Conservation (phyloP, 2,113 vertebrate species). For the Girardinichthys multiradiatus region DNA sequence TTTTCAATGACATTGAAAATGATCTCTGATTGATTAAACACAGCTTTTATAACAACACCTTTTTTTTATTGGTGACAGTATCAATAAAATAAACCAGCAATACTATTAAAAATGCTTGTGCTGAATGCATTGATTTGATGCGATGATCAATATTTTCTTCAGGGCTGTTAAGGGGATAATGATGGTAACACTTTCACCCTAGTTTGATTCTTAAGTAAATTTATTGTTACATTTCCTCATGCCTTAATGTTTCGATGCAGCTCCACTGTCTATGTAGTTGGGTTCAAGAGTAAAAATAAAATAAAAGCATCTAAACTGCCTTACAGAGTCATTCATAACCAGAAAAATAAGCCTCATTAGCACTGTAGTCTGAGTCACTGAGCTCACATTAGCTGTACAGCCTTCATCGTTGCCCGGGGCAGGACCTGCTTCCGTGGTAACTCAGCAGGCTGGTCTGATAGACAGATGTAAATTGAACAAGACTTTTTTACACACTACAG, state of each 20-base stretch:
- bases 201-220: neutral
- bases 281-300: neutral
- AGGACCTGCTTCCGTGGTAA: neutral
- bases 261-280: neutral
- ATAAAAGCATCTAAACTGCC: neutral
- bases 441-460: neutral
- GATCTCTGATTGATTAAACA: no score
- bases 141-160: neutral
- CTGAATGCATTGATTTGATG: neutral
- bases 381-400: neutral
- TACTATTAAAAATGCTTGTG: neutral
- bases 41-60: neutral
- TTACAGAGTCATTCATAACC: neutral
- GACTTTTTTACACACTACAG: neutral
- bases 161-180: neutral
- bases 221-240: neutral
- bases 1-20: no score
- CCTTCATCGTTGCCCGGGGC: slow-evolving; percentile 1
- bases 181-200: no score
- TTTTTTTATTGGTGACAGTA: neutral
- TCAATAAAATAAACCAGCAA: neutral
- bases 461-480: neutral
- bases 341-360: neutral
- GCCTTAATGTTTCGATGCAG: neutral
- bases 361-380: neutral